These are phyloP conservation scores for Martes martes DNA, from an alignment of 2,113 vertebrate species.

Conservation along the genomic window DNA sequence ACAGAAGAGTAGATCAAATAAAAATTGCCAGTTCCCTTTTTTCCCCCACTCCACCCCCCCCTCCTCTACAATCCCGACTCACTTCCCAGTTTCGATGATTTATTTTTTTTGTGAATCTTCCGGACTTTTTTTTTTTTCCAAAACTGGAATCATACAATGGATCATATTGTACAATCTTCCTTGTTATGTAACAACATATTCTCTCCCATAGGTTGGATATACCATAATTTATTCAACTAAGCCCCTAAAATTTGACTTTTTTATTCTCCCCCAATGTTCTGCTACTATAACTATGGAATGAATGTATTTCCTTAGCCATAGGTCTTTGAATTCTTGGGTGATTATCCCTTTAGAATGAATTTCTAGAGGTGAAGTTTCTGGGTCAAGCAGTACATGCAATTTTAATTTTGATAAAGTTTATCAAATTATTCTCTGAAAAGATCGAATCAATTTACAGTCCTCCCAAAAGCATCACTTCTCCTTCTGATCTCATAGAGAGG, in stretches of 20 bases:
- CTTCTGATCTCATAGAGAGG: constrained; percentile 18
- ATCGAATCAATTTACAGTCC: neutral
- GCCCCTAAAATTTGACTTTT: neutral
- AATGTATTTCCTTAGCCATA: neutral
- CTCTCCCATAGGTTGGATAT: neutral
- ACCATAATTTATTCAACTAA: neutral
- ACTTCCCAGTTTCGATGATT: neutral
- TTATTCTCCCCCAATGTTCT: neutral
- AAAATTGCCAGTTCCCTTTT: neutral
- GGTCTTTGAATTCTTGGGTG: neutral
- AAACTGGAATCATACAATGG: neutral
- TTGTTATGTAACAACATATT: neutral
- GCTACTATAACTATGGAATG: neutral
- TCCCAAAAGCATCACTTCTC: neutral
- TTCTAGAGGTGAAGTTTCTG: neutral
- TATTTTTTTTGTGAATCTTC: neutral
- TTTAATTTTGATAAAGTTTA: constrained; percentile 44
- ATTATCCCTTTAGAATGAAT: neutral
- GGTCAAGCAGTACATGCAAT: neutral
- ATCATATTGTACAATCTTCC: neutral
- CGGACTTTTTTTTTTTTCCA: neutral
- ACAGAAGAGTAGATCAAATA: constrained; percentile 5
- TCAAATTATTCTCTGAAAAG: constrained; percentile 40
- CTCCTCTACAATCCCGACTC: neutral
- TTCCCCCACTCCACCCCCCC: neutral